Conservation (phyloP, 1,140 invertebrate species). For the Patella vulgata region DNA sequence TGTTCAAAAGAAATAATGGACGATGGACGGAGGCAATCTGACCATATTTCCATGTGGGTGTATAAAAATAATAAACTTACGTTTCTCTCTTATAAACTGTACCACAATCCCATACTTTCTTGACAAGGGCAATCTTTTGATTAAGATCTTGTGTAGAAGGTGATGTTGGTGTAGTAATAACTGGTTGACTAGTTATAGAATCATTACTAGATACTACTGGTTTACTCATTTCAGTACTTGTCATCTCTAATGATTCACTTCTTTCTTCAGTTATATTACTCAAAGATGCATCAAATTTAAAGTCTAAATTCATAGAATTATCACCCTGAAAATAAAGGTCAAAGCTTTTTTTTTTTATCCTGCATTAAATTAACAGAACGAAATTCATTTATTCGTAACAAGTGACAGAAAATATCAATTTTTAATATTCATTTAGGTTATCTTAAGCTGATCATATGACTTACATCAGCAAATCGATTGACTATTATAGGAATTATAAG, state of each 20-base stretch:
- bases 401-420: too few relatives aligned
- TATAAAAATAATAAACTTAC: too few relatives aligned
- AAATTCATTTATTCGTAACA: too few relatives aligned
- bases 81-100: too few relatives aligned
- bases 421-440: too few relatives aligned
- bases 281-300: slow-evolving; percentile 77
- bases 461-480: background rate
- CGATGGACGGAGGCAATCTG: too few relatives aligned
- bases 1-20: too few relatives aligned
- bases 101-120: slow-evolving; percentile 85
- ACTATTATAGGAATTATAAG: too few relatives aligned
- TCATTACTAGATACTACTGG: slow-evolving; percentile 58
- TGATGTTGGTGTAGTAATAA: slow-evolving; percentile 72
- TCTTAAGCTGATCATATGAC: slow-evolving; percentile 1
- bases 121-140: slow-evolving; percentile 93
- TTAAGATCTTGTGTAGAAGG: slow-evolving; percentile 87
- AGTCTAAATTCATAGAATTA: slow-evolving; percentile 89
- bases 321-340: slow-evolving; percentile 75
- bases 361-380: too few relatives aligned
- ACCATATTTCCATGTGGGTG: too few relatives aligned
- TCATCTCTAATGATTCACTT: slow-evolving; percentile 1
- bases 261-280: slow-evolving; percentile 66
- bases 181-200: slow-evolving; percentile 50
- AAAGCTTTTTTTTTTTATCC: too few relatives aligned
- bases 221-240: slow-evolving; percentile 74